Conservation (phyloP, 2,797 vertebrate genomes). For the Microctenopoma lineatum region DNA sequence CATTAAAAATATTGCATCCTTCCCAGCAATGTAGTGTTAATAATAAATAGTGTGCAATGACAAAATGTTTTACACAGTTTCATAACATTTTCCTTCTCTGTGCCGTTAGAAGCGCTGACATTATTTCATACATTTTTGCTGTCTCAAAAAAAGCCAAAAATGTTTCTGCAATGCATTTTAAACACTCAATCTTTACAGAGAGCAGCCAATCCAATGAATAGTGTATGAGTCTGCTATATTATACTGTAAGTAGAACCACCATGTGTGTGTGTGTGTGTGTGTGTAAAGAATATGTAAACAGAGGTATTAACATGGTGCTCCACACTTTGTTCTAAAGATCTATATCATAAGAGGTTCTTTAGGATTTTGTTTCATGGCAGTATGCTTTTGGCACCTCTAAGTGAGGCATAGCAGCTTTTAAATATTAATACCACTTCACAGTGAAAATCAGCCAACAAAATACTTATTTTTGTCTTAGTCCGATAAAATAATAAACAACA, state of each 20-base stretch:
- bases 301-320: conserved; percentile 31
- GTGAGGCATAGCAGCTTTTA: conserved; percentile 21
- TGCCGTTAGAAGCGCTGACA: not conserved
- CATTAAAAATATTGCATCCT: not conserved
- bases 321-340: conserved; percentile 25
- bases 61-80: not conserved
- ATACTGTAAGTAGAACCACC: not conserved
- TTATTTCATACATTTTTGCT: not conserved
- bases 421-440: conserved; percentile 18
- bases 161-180: not conserved
- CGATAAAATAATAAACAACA: not conserved
- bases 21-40: not conserved
- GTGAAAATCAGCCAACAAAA: conserved; percentile 51
- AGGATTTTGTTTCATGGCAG: conserved; percentile 36
- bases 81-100: not conserved
- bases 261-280: not conserved
- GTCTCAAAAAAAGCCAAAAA: conserved; percentile 1
- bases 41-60: not conserved
- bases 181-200: not conserved
- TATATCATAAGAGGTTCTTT: conserved; percentile 29
- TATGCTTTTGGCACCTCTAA: conserved; percentile 22
- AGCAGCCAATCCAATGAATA: not conserved
- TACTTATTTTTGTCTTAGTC: conserved; percentile 48
- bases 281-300: conserved; percentile 8
- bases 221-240: not conserved